A percentile compares a stretch with the other conserved stretches of the same genome.
These are phyloP conservation scores for Eupeodes luniger DNA, from an alignment of 2,888 invertebrate genomes.

Conservation along the genomic window DNA sequence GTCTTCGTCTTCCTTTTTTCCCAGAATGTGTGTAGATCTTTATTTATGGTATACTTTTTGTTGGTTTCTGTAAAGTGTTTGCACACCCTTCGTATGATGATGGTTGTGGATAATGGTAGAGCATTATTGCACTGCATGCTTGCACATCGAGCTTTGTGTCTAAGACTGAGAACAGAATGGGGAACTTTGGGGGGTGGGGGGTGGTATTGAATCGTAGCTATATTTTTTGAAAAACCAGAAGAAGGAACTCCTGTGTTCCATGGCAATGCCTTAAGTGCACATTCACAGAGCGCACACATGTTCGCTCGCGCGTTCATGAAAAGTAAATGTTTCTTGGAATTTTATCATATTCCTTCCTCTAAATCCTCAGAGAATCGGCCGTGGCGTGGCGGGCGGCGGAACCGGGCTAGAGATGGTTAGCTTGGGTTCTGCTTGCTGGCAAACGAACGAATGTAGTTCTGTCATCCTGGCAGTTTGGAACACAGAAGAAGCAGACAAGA, in stretches of 20 bases:
- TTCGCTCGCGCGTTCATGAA: slow-evolving; percentile 73
- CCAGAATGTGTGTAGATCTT: slow-evolving; percentile 66
- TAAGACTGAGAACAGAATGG: slow-evolving; percentile 1
- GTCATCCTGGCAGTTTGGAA: slow-evolving; percentile 44
- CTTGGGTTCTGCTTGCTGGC: background rate
- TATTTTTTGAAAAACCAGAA: slow-evolving; percentile 41
- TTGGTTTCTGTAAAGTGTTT: slow-evolving; percentile 61
- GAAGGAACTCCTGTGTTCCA: slow-evolving; percentile 36
- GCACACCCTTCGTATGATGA: slow-evolving; percentile 40
- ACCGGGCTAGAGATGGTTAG: background rate
- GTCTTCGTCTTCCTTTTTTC: slow-evolving; percentile 44
- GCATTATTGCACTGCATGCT: slow-evolving; percentile 67
- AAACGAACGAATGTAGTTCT: slow-evolving; percentile 31
- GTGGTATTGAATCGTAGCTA: slow-evolving; percentile 3
- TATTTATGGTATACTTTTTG: slow-evolving; percentile 60
- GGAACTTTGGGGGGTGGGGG: slow-evolving; percentile 3
- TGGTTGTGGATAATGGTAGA: slow-evolving; percentile 30
- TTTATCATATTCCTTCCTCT: slow-evolving; percentile 55
- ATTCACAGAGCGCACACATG: slow-evolving; percentile 57
- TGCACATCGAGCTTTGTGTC: slow-evolving; percentile 36
- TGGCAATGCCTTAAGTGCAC: slow-evolving; percentile 77
- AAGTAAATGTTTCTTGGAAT: slow-evolving; percentile 71
- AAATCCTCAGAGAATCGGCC: slow-evolving; percentile 31
- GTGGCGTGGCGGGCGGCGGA: background rate
- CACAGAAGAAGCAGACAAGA: slow-evolving; percentile 43